Percentiles rank a stretch among this genome's conserved stretches.
phyloP scores from a whole-genome alignment of 2,113 vertebrate species.

The Empidonax traillii region DNA sequence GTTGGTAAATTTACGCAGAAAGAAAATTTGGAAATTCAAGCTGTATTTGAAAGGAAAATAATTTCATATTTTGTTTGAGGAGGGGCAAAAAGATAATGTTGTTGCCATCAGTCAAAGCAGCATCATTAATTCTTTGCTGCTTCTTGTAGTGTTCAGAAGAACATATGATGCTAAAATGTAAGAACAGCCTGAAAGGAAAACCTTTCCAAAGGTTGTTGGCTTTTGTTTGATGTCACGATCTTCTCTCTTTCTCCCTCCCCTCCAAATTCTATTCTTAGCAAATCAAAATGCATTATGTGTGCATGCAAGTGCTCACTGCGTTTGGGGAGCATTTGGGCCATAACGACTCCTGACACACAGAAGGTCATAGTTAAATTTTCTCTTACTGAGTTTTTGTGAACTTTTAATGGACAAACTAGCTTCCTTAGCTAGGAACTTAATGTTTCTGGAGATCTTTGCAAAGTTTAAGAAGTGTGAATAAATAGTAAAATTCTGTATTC shows the following conservation, averaged over 20 bases:
- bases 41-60: neutral
- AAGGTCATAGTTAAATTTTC: neutral
- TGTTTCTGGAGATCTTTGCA: neutral
- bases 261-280: neutral
- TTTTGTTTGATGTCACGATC: neutral
- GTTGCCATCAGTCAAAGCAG: neutral
- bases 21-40: neutral
- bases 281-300: neutral
- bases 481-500: neutral
- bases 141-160: neutral
- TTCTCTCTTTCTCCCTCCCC: neutral
- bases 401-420: neutral
- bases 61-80: neutral
- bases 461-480: neutral
- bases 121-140: neutral
- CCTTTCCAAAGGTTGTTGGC: neutral
- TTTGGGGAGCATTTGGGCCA: neutral
- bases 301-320: neutral
- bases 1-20: neutral
- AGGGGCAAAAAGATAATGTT: neutral
- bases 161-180: neutral
- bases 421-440: neutral
- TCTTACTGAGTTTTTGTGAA: neutral
- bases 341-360: neutral
- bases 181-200: neutral